Evolutionary conservation across 2,888 invertebrate species (phyloP).

Genomic region (Platynereis dumerilii): DNA sequence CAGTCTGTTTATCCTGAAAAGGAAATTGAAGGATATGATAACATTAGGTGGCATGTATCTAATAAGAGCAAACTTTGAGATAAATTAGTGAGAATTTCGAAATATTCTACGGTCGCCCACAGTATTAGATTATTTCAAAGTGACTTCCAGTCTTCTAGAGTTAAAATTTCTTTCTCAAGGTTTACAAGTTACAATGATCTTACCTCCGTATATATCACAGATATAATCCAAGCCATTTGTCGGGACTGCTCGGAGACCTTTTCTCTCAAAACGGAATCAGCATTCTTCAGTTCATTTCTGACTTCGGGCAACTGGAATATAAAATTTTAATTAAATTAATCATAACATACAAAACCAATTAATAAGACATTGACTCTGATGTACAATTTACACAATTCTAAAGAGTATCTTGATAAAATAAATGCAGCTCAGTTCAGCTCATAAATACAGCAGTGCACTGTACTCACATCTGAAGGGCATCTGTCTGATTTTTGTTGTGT

Average conservation of each 20-base stretch:
- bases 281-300: slow-evolving; percentile 68
- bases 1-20: slow-evolving; percentile 68
- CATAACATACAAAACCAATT: too few species aligned
- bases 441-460: too few species aligned
- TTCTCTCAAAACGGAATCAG: slow-evolving; percentile 70
- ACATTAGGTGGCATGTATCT: background rate
- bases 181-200: too few species aligned
- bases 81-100: background rate
- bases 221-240: slow-evolving; percentile 76
- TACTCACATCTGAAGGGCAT: slow-evolving; percentile 54
- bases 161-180: too few species aligned
- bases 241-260: slow-evolving; percentile 70
- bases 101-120: too few species aligned
- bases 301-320: slow-evolving; percentile 61
- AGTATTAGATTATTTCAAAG: too few species aligned
- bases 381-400: too few species aligned
- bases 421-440: too few species aligned
- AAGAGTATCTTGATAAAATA: too few species aligned
- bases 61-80: background rate
- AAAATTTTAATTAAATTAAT: too few species aligned
- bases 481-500: slow-evolving; percentile 64
- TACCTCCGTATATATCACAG: slow-evolving; percentile 71
- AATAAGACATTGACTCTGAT: too few species aligned
- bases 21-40: background rate
- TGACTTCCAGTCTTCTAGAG: too few species aligned